A percentile compares a stretch with the other conserved stretches of the same genome.
These are phyloP conservation scores for Diachasmimorpha longicaudata DNA, from an alignment of 1,140 invertebrate genomes.

Conservation along the genomic window DNA sequence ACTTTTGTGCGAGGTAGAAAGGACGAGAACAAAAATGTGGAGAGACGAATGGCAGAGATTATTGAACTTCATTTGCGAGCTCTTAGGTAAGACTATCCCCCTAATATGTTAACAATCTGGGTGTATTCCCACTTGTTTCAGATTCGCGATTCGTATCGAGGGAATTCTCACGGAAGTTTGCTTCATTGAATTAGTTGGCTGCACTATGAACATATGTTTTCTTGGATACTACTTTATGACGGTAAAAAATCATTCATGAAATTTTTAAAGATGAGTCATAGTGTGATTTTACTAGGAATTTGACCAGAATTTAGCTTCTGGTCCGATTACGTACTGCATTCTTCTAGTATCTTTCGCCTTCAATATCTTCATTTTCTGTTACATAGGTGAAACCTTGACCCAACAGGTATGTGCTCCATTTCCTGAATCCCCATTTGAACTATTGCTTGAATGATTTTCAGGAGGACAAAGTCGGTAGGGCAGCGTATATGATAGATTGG, in stretches of 20 bases:
- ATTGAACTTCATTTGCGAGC: background rate
- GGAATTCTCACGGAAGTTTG: constrained; percentile 27
- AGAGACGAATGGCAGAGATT: constrained; percentile 19
- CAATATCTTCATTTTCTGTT: constrained; percentile 34
- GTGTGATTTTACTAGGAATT: constrained; percentile 35
- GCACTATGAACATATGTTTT: constrained; percentile 33
- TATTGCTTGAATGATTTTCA: background rate
- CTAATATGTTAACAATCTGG: background rate
- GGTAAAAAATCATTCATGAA: background rate
- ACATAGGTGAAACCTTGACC: constrained; percentile 12
- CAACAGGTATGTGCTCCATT: constrained; percentile 4
- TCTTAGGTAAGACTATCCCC: background rate
- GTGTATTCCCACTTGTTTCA: background rate
- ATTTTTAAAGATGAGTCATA: background rate
- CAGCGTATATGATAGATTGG: constrained; percentile 41
- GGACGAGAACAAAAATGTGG: background rate
- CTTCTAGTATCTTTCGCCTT: constrained; percentile 40
- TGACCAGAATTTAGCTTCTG: constrained; percentile 26
- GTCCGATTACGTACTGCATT: constrained; percentile 34
- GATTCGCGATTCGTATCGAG: constrained; percentile 11
- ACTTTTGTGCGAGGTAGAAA: background rate
- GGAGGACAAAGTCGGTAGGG: constrained; percentile 30
- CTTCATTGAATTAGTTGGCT: constrained; percentile 25
- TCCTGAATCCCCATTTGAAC: background rate
- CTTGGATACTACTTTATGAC: constrained; percentile 35